A percentile compares a stretch with the other conserved stretches of the same genome.
These are phyloP conservation scores for Coturnix japonica DNA, from an alignment of 2,113 vertebrate genomes.

Conservation along the genomic window DNA sequence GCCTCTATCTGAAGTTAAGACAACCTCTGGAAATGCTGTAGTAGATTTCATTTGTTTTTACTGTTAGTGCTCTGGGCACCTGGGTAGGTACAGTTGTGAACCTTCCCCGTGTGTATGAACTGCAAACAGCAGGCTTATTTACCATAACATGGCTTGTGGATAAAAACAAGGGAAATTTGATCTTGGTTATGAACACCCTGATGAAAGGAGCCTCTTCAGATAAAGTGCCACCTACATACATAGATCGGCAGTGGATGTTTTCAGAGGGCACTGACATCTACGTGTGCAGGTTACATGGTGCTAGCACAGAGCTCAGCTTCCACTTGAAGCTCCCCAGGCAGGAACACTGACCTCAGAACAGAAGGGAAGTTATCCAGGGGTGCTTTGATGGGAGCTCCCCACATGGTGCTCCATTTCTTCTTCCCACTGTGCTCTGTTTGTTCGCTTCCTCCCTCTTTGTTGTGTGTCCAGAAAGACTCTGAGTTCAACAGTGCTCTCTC, in stretches of 20 bases:
- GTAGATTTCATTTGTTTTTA: background rate
- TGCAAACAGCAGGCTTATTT: background rate
- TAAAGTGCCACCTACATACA: accelerated
- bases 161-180: background rate
- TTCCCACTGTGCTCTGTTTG: background rate
- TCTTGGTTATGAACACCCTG: background rate
- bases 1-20: background rate
- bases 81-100: background rate
- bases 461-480: constrained; percentile 11
- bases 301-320: background rate
- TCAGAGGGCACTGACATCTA: background rate
- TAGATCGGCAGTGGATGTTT: background rate
- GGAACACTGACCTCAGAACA: background rate
- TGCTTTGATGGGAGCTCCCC: constrained; percentile 27
- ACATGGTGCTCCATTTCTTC: background rate
- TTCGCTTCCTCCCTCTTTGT: constrained; percentile 47
- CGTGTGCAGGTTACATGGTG: accelerated
- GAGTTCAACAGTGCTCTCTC: background rate
- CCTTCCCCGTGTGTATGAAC: background rate
- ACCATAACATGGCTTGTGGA: background rate
- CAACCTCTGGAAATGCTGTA: background rate
- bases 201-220: background rate
- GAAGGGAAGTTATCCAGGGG: background rate
- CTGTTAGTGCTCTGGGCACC: background rate
- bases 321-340: background rate